Percentiles rank a stretch among this genome's conserved stretches.
Conservation (phyloP, 2,888 invertebrate species). For the Lithophane semibrunnea region DNA sequence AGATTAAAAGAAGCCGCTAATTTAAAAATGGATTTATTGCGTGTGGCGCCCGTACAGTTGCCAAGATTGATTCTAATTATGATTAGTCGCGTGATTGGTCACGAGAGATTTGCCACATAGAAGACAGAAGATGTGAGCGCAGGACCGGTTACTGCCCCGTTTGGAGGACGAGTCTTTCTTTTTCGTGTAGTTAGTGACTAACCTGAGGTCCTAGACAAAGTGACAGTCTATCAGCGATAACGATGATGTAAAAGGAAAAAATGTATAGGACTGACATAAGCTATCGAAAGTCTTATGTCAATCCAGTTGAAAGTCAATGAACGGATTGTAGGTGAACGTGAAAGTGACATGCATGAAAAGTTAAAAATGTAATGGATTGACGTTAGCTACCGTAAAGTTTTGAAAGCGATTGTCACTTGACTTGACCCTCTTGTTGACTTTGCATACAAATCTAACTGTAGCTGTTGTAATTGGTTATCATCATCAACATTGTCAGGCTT, state of each 20-base stretch:
- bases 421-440: too few species aligned
- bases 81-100: constrained; percentile 16
- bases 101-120: background rate
- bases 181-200: too few species aligned
- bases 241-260: too few species aligned
- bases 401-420: background rate
- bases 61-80: constrained; percentile 19
- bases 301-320: too few species aligned
- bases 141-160: background rate
- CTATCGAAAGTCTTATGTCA: too few species aligned
- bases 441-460: too few species aligned
- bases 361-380: background rate
- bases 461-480: background rate
- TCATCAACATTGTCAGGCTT: too few species aligned
- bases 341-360: background rate
- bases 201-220: too few species aligned
- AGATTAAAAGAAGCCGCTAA: constrained; percentile 13
- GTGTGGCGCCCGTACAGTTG: constrained; percentile 24
- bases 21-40: constrained; percentile 16
- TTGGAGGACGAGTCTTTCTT: background rate
- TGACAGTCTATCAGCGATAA: too few species aligned
- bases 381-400: background rate
- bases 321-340: background rate
- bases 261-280: too few species aligned
- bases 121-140: background rate